These are phyloP conservation scores for Ricordea florida DNA, from an alignment of 92 coral and sea anemone species.

Conservation along the genomic window DNA sequence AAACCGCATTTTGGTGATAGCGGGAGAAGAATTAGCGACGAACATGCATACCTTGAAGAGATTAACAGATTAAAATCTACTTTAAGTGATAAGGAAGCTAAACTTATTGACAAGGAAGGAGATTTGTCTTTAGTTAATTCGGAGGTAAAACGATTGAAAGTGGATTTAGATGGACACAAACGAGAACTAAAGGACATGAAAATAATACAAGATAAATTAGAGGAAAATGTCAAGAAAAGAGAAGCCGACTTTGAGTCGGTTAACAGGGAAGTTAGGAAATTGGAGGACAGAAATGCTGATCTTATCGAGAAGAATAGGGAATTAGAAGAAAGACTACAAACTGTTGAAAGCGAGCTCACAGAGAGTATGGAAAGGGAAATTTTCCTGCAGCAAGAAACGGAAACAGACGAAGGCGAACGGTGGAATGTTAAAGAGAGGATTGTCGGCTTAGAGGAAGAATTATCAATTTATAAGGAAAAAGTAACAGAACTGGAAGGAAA, in stretches of 20 bases:
- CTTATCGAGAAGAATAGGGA: constrained; percentile 58
- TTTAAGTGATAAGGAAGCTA: constrained; percentile 37
- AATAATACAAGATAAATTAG: background rate
- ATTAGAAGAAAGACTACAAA: constrained; percentile 61
- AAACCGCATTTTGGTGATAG: constrained; percentile 41
- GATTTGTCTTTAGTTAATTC: constrained; percentile 37
- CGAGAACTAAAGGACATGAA: constrained; percentile 32
- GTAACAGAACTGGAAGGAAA: constrained; percentile 54
- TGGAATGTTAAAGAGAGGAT: constrained; percentile 47
- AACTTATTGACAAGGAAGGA: constrained; percentile 46
- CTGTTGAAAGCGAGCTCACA: constrained; percentile 66
- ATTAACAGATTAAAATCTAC: constrained; percentile 37
- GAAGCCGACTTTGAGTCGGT: constrained; percentile 40
- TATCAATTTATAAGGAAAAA: constrained; percentile 57
- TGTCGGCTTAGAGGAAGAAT: constrained; percentile 57
- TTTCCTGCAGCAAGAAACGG: constrained; percentile 60
- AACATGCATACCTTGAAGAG: constrained; percentile 38
- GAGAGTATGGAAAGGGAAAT: constrained; percentile 66
- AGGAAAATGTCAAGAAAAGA: constrained; percentile 32
- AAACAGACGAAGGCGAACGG: constrained; percentile 57
- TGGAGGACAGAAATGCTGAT: constrained; percentile 55
- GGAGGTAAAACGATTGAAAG: constrained; percentile 61
- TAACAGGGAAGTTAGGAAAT: constrained; percentile 30
- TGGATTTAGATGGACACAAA: constrained; percentile 23
- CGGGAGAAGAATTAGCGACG: constrained; percentile 23